A percentile compares a stretch with the other conserved stretches of the same genome.
phyloP scores from a whole-genome alignment of 2,113 vertebrate species.

The Columba janthina region DNA sequence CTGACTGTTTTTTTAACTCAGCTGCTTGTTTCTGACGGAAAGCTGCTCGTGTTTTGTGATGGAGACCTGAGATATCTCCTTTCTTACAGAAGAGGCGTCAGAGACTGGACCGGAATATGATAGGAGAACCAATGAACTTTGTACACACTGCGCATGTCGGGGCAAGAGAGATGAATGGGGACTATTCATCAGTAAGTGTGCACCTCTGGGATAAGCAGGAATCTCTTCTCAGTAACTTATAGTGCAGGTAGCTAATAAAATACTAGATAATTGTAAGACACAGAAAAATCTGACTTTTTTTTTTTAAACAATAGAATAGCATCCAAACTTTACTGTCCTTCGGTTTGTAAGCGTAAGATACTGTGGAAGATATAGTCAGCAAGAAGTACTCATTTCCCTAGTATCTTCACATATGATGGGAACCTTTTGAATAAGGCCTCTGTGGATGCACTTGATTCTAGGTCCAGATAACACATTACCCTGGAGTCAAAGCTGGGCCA shows the following conservation, averaged over 20 bases:
- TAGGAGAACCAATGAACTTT: slow-evolving; percentile 91
- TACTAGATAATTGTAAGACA: neutral
- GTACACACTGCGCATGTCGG: slow-evolving; percentile 91
- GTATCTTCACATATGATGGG: neutral
- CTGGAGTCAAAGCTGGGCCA: neutral
- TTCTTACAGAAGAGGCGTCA: slow-evolving; percentile 78
- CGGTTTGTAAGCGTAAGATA: neutral
- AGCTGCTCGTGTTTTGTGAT: neutral
- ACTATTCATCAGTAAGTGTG: slow-evolving; percentile 78
- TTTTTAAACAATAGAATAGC: neutral
- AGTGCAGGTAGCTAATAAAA: neutral
- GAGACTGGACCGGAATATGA: slow-evolving; percentile 89
- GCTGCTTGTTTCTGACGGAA: neutral
- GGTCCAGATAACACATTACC: neutral
- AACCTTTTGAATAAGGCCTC: neutral
- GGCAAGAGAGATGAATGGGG: slow-evolving; percentile 81
- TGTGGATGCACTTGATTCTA: neutral
- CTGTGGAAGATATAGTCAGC: neutral
- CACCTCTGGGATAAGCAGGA: neutral
- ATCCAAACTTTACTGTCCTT: neutral
- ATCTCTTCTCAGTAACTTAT: neutral
- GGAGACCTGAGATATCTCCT: neutral
- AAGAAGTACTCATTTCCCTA: neutral
- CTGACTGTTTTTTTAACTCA: neutral
- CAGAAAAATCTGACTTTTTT: neutral